A percentile compares a stretch with the other conserved stretches of the same genome.
phyloP scores from a whole-genome alignment of 2,113 vertebrate species.

The Terrapene triunguis region DNA sequence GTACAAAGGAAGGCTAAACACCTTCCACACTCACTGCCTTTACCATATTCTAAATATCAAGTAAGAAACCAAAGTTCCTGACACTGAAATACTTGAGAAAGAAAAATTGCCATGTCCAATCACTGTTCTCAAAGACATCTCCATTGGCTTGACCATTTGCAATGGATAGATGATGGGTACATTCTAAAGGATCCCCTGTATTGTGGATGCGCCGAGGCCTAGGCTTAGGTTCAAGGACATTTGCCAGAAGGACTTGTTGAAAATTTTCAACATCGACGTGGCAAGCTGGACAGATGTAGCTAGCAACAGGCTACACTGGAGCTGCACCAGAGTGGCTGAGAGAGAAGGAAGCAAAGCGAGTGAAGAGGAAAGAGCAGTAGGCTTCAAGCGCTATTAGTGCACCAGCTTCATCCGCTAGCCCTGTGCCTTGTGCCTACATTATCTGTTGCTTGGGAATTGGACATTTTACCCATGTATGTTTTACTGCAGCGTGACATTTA shows the following conservation, averaged over 20 bases:
- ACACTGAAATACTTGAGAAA: not conserved
- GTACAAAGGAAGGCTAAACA: not conserved
- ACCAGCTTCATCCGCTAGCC: not conserved
- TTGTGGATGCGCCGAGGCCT: not conserved
- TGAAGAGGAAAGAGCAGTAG: not conserved
- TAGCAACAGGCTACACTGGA: not conserved
- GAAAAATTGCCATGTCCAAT: not conserved
- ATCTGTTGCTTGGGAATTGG: not conserved
- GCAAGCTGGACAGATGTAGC: not conserved
- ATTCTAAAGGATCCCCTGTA: not conserved
- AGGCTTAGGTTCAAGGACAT: not conserved
- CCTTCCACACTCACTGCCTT: not conserved
- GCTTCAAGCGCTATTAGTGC: not conserved
- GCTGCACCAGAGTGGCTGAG: not conserved
- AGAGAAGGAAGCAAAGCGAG: not conserved
- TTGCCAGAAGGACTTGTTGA: not conserved
- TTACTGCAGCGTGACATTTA: not conserved
- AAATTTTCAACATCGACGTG: not conserved
- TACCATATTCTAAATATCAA: not conserved
- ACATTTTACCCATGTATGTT: not conserved
- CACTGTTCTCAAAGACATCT: not conserved
- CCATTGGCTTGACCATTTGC: not conserved
- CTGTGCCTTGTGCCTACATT: not conserved
- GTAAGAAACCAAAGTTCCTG: not conserved
- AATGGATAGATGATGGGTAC: not conserved